These are phyloP conservation scores for Heliocidaris erythrogramma DNA, from an alignment of 35 echinoderm and acorn worm species.

Conservation along the genomic window DNA sequence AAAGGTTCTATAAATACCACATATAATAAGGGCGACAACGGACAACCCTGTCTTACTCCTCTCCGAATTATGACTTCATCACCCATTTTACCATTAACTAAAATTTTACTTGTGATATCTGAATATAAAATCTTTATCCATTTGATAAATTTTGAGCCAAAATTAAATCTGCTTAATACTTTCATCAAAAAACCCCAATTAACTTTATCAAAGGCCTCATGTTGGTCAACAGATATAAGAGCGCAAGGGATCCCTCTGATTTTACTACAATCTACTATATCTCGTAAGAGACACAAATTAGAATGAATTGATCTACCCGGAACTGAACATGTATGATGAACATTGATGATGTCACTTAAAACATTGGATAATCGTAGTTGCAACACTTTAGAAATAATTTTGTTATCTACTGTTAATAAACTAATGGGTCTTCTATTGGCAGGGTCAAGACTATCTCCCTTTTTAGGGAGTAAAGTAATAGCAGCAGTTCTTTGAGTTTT, in stretches of 20 bases:
- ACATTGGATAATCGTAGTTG: slow-evolving; percentile 43
- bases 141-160: slow-evolving; percentile 44
- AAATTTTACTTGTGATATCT: slow-evolving; percentile 42
- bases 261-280: slow-evolving; percentile 43
- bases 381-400: slow-evolving; percentile 61
- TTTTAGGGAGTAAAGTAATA: slow-evolving; percentile 47
- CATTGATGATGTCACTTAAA: slow-evolving; percentile 45
- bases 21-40: slow-evolving; percentile 54
- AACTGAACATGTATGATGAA: slow-evolving; percentile 57
- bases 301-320: slow-evolving; percentile 56
- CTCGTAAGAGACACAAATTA: slow-evolving; percentile 53
- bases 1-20: slow-evolving; percentile 60
- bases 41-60: slow-evolving; percentile 54
- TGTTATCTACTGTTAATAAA: slow-evolving; percentile 58
- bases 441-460: not conserved
- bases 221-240: slow-evolving; percentile 59
- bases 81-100: slow-evolving; percentile 44
- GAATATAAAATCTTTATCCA: slow-evolving; percentile 68
- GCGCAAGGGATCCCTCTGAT: not conserved
- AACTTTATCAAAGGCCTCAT: slow-evolving; percentile 71
- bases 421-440: slow-evolving; percentile 50
- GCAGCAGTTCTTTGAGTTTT: slow-evolving; percentile 27
- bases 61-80: not conserved
- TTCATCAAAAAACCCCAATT: slow-evolving; percentile 51
- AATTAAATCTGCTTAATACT: not conserved